These are phyloP conservation scores for Diarsia dahlii DNA, from an alignment of 2,888 invertebrate species.

Conservation along the genomic window DNA sequence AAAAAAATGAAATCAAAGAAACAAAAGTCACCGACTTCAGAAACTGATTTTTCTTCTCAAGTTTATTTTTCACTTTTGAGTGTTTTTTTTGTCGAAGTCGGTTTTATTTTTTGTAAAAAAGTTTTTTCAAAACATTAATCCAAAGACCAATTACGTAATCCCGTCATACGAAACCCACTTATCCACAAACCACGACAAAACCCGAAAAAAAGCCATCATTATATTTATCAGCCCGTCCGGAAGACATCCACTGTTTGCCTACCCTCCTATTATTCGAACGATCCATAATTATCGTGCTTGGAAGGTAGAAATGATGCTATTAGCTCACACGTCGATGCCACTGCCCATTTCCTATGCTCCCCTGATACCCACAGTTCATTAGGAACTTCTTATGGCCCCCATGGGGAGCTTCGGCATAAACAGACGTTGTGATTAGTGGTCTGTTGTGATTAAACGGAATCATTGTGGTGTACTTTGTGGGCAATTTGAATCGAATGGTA, in stretches of 20 bases:
- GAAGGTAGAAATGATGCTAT: slow-evolving; percentile 48
- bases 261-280: slow-evolving; percentile 32
- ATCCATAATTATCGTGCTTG: slow-evolving; percentile 55
- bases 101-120: no score
- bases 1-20: no score
- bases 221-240: slow-evolving; percentile 33
- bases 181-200: slow-evolving; percentile 1
- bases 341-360: slow-evolving; percentile 22
- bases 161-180: slow-evolving; percentile 1
- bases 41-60: no score
- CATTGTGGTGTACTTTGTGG: slow-evolving; percentile 1
- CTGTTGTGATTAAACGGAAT: slow-evolving; percentile 5
- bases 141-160: slow-evolving; percentile 3
- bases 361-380: slow-evolving; percentile 33
- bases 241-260: slow-evolving; percentile 15
- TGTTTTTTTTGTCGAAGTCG: no score
- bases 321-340: slow-evolving; percentile 47
- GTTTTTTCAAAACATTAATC: slow-evolving; percentile 13
- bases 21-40: no score
- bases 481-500: not conserved
- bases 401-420: slow-evolving; percentile 13
- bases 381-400: slow-evolving; percentile 47
- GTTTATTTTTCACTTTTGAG: no score
- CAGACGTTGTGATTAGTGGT: slow-evolving; percentile 31
- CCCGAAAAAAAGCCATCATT: slow-evolving; percentile 18